A percentile compares a stretch with the other conserved stretches of the same genome.
Conservation (phyloP, 2,113 vertebrate genomes). For the Ptilorrhoa leucosticta region DNA sequence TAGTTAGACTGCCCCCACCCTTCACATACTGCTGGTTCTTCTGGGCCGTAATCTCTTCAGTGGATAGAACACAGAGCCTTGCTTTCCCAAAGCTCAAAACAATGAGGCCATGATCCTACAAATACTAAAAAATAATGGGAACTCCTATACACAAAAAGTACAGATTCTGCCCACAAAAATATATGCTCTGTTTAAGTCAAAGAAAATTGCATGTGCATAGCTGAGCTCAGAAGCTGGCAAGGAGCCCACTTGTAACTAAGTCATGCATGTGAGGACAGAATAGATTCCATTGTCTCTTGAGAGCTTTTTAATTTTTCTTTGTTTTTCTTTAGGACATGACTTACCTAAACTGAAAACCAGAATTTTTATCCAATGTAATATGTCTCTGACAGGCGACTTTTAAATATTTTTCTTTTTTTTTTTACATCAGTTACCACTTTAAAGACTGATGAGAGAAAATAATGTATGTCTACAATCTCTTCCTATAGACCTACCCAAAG, state of each 20-base stretch:
- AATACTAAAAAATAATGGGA: background rate
- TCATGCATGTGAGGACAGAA: constrained; percentile 7
- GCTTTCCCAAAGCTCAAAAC: background rate
- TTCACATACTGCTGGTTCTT: background rate
- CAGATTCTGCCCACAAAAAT: background rate
- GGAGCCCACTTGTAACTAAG: constrained; percentile 7
- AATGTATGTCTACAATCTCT: background rate
- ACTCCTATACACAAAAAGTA: background rate
- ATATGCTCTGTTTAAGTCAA: background rate
- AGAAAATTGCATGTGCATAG: constrained; percentile 4
- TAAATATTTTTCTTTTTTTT: background rate
- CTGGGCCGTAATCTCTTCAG: fast-evolving
- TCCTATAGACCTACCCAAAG: background rate
- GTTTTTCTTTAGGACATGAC: background rate
- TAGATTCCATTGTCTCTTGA: constrained; percentile 9
- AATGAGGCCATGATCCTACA: background rate
- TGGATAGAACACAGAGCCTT: background rate
- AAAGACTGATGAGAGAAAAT: background rate
- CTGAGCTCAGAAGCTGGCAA: constrained; percentile 7
- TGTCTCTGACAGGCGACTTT: background rate
- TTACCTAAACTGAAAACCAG: background rate
- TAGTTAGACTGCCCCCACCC: background rate
- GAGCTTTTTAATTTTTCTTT: constrained; percentile 20
- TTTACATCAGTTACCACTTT: background rate
- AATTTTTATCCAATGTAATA: background rate